Evolutionary conservation across 1,140 invertebrate species (phyloP).

Genomic region (Leptonema lineaticorne): DNA sequence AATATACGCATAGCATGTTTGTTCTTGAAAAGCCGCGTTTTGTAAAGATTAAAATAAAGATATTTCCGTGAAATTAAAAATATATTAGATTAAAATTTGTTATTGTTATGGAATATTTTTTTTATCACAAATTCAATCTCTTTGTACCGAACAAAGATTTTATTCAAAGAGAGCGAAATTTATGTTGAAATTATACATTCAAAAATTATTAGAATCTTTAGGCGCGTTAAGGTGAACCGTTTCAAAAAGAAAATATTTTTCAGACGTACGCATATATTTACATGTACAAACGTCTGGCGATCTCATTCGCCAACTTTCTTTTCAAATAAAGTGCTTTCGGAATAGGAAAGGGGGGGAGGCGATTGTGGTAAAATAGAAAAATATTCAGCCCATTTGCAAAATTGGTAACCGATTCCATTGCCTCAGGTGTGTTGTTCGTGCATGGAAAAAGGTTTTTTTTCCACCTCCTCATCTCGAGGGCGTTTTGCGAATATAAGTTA

Average conservation of each 20-base stretch:
- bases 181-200: no score
- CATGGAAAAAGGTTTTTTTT: constrained; percentile 10
- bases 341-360: no score
- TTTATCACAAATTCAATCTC: no score
- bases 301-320: background rate
- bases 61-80: no score
- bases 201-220: no score
- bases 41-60: no score
- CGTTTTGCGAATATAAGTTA: constrained; percentile 24
- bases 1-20: no score
- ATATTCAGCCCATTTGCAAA: constrained; percentile 35
- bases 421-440: constrained; percentile 33
- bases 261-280: background rate
- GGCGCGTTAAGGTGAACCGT: background rate
- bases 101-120: no score
- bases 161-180: no score
- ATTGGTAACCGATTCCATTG: constrained; percentile 38
- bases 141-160: no score
- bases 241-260: constrained; percentile 4
- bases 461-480: constrained; percentile 4
- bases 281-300: constrained; percentile 21
- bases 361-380: constrained; percentile 27
- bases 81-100: no score
- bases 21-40: no score
- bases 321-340: background rate